These are phyloP conservation scores for Chionomys nivalis DNA, from an alignment of 2,113 vertebrate genomes.

Conservation along the genomic window DNA sequence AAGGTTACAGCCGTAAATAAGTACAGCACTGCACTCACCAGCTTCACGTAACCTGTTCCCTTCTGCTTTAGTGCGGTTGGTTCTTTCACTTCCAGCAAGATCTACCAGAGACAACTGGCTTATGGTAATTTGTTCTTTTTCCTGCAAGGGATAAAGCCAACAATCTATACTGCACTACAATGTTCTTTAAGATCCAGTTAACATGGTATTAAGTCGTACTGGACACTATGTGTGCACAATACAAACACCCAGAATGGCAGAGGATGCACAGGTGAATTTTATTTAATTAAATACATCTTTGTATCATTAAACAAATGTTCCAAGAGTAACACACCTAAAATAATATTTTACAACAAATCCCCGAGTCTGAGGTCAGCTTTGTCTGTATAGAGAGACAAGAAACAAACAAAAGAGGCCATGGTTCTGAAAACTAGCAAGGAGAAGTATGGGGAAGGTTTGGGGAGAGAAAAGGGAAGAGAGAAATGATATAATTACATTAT, in stretches of 20 bases:
- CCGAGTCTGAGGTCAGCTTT: neutral
- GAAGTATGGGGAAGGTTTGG: too few relatives aligned
- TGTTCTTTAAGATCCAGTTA: slow-evolving; percentile 27
- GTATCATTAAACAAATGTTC: too few relatives aligned
- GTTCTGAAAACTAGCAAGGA: neutral
- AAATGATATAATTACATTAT: neutral
- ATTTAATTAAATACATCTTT: too few relatives aligned
- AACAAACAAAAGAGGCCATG: neutral
- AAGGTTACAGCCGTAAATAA: neutral
- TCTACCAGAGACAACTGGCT: slow-evolving; percentile 97
- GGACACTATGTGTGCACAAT: neutral
- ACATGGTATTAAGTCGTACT: neutral
- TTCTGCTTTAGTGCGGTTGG: slow-evolving; percentile 95
- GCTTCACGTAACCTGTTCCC: slow-evolving; percentile 95
- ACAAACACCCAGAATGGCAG: neutral
- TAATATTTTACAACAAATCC: too few relatives aligned
- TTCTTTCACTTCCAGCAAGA: slow-evolving; percentile 97
- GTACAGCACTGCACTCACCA: slow-evolving; percentile 83
- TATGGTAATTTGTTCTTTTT: slow-evolving; percentile 93
- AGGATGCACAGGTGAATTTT: neutral
- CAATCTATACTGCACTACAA: neutral
- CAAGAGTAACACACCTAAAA: too few relatives aligned
- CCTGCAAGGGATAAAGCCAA: slow-evolving; percentile 83
- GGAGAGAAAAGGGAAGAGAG: neutral
- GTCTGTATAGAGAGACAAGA: neutral